Percentiles rank a stretch among this genome's conserved stretches.
These are phyloP conservation scores for Hedychridium roseum DNA, from an alignment of 2,888 invertebrate genomes.

Conservation along the genomic window DNA sequence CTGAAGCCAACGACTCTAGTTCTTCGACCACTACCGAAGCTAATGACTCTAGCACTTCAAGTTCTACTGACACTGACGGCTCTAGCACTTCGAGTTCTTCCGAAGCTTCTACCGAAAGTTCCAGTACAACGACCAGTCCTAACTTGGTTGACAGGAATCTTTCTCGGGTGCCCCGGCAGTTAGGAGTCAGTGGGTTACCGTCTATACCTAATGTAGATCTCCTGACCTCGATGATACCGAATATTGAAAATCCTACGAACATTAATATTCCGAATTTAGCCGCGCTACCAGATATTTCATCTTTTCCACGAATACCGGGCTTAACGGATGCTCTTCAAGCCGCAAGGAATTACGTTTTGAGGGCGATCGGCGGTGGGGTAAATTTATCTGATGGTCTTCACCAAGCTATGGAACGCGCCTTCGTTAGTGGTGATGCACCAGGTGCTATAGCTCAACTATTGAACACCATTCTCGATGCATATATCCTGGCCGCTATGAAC, in stretches of 20 bases:
- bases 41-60: not conserved
- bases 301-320: conserved; percentile 12
- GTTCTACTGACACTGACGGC: not conserved
- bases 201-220: too few species aligned
- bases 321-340: conserved; percentile 12
- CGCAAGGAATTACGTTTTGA: conserved; percentile 24
- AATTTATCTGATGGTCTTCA: conserved; percentile 27
- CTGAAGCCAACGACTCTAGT: conserved; percentile 7
- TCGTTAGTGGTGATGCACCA: conserved; percentile 24
- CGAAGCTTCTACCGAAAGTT: not conserved
- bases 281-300: too few species aligned
- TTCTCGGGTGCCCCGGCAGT: too few species aligned
- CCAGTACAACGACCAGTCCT: too few species aligned
- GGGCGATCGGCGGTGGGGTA: conserved; percentile 17
- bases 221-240: too few species aligned
- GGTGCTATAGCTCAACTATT: conserved; percentile 18
- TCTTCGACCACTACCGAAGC: conserved; percentile 4
- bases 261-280: too few species aligned
- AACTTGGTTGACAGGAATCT: too few species aligned
- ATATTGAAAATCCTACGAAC: too few species aligned
- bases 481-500: conserved; percentile 21
- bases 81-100: not conserved
- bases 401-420: conserved; percentile 23
- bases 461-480: conserved; percentile 23
- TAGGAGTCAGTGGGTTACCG: too few species aligned